Base-by-base conservation (phyloP, 2,797 vertebrate species). In the Prunella strophiata region DNA sequence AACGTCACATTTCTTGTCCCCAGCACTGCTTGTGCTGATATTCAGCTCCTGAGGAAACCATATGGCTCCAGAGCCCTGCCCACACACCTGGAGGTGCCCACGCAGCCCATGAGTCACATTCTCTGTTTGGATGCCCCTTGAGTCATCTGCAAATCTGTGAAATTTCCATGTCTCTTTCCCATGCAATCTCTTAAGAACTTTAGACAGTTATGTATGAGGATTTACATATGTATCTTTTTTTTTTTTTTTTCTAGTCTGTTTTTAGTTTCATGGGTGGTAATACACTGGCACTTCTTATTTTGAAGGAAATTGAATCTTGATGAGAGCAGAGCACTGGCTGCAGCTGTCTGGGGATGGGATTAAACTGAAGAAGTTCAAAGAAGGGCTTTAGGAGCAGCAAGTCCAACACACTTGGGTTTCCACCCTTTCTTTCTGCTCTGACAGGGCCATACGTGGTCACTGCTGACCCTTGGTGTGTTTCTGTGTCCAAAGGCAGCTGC, bases 131-230 rank as follows among this genome's bases (percentile, higher is more conserved):
- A 85, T 91, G 91, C 72, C 62, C 86, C 95, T 88, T 96, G 95
- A 97, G 96, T 97, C 97, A 97, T 79, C 91, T 70, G 91, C 48
- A 92, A 95, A 97, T 88, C 94, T 96, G 91, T 76, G 91, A 96
- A 93, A 74, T 77, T 89, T 96, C 86, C 66, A 77, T 29, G 15
- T 94, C 92, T 94, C 67, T 95, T 96, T 96, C 79, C 85, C 91
- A 77, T 92, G 84, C 63, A 61, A 4, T 71, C 83, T 89, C 91
- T 54, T 63, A 67, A 48, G 58, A 97, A 88, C 81, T 93, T 94
- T 40, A 90, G 80, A 59, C 62, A 84, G 80, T 93, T 96, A 84
- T 48, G 78, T 55, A 73, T 78, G 89, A 85, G n/a, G 67, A 85
- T 82, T 95, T 79, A 66, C 94, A 85, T 88, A 75, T 52, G 61